A percentile compares a stretch with the other conserved stretches of the same genome.
Evolutionary conservation across 2,797 vertebrate species (phyloP).

Genomic region (Sciaenops ocellatus): DNA sequence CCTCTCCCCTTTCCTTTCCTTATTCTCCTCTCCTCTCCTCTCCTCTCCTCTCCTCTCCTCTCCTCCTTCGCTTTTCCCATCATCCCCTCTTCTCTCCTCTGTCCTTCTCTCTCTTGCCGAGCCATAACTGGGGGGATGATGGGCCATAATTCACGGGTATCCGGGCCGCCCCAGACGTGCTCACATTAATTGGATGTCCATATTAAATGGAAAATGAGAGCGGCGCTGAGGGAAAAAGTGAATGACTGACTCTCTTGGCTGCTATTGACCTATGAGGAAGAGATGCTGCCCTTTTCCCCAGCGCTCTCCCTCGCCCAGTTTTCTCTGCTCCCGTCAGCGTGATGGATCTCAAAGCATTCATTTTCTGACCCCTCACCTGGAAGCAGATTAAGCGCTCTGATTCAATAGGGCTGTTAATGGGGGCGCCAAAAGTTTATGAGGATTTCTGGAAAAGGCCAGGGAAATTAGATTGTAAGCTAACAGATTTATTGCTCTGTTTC

Average conservation of each 20-base stretch:
- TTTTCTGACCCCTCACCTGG: conserved; percentile 98
- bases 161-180: conserved; percentile 89
- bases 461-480: conserved; percentile 99
- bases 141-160: conserved; percentile 97
- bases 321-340: conserved; percentile 98
- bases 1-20: background rate
- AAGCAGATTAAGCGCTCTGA: conserved; percentile 98
- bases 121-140: conserved; percentile 88
- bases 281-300: conserved; percentile 97
- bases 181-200: conserved; percentile 99
- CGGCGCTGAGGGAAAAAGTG: conserved; percentile 90
- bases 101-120: conserved; percentile 4
- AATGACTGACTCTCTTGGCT: conserved; percentile 98
- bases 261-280: conserved; percentile 99
- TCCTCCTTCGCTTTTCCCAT: background rate
- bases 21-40: too few species aligned
- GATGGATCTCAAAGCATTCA: conserved; percentile 99
- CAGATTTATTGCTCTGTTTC: conserved; percentile 99
- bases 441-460: conserved; percentile 99
- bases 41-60: conserved; percentile 15
- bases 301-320: conserved; percentile 94
- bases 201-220: conserved; percentile 98
- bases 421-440: conserved; percentile 97
- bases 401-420: conserved; percentile 95
- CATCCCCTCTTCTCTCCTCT: background rate